Evolutionary conservation across 2,888 invertebrate species (phyloP).

Genomic region (Lagria hirta): DNA sequence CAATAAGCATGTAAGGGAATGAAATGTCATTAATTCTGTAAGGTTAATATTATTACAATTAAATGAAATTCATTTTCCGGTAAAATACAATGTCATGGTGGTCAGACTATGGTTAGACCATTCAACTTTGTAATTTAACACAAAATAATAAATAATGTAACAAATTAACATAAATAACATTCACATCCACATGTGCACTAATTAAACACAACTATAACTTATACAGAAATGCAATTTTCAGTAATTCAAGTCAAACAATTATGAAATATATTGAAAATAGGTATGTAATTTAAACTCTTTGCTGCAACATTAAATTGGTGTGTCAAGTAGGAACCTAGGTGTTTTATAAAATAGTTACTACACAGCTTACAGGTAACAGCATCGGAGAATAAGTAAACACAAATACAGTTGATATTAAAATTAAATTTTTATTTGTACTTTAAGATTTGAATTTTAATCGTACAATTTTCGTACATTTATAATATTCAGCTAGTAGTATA

Average conservation of each 20-base stretch:
- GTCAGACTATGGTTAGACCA: slow-evolving; percentile 31
- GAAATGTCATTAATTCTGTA: slow-evolving; percentile 29
- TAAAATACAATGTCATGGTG: slow-evolving; percentile 34
- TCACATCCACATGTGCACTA: slow-evolving; percentile 6
- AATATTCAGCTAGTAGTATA: no score
- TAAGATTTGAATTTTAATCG: no score
- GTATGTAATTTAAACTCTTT: slow-evolving; percentile 13
- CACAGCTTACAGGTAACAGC: no score
- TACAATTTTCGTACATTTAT: no score
- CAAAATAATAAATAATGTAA: slow-evolving; percentile 41
- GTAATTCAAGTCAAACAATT: slow-evolving; percentile 31
- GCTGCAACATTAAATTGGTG: no score
- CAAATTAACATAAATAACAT: slow-evolving; percentile 37
- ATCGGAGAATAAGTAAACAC: no score
- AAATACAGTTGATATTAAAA: no score
- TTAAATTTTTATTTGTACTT: no score
- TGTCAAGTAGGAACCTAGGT: no score
- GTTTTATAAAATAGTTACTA: no score
- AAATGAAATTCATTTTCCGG: slow-evolving; percentile 29
- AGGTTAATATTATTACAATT: slow-evolving; percentile 29
- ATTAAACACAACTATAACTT: slow-evolving; percentile 17
- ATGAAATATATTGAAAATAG: no score
- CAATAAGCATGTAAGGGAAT: slow-evolving; percentile 24
- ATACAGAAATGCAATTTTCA: slow-evolving; percentile 27
- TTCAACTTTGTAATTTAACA: slow-evolving; percentile 40